These are phyloP conservation scores for Pterostichus madidus DNA, from an alignment of 2,888 invertebrate genomes.

Conservation along the genomic window DNA sequence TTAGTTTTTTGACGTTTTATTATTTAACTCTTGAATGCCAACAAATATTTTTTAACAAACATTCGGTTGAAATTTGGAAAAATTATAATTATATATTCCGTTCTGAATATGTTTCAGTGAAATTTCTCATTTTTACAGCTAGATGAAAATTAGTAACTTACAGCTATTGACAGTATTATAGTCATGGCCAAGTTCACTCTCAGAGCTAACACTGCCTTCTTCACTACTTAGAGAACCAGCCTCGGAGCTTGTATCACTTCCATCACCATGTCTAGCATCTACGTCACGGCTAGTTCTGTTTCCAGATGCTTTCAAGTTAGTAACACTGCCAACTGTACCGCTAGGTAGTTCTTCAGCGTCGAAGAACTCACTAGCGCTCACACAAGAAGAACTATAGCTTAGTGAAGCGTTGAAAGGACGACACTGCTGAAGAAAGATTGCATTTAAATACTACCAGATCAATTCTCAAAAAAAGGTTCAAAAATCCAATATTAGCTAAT, in stretches of 20 bases:
- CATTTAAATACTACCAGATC: no score
- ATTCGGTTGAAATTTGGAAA: no score
- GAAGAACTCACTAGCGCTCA: constrained; percentile 88
- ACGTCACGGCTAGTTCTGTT: constrained; percentile 74
- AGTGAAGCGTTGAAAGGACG: constrained; percentile 83
- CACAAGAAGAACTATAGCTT: constrained; percentile 88
- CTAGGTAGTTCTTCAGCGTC: constrained; percentile 85
- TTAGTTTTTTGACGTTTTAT: no score
- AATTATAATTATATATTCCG: no score
- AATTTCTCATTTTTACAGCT: no score
- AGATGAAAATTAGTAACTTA: constrained; percentile 68
- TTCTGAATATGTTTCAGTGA: no score
- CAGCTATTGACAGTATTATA: constrained; percentile 75
- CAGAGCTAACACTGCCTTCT: constrained; percentile 80
- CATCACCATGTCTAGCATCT: constrained; percentile 73
- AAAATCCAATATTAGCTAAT: no score
- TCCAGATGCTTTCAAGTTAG: constrained; percentile 62
- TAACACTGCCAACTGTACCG: constrained; percentile 21
- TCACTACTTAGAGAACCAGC: constrained; percentile 84
- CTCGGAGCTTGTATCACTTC: constrained; percentile 85
- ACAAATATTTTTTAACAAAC: no score
- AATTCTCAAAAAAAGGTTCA: no score
- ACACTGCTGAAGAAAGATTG: constrained; percentile 73
- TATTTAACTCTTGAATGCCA: no score
- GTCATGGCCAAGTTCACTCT: constrained; percentile 82